Conservation (phyloP, 2,113 vertebrate genomes). For the Rhabdomys dilectus region DNA sequence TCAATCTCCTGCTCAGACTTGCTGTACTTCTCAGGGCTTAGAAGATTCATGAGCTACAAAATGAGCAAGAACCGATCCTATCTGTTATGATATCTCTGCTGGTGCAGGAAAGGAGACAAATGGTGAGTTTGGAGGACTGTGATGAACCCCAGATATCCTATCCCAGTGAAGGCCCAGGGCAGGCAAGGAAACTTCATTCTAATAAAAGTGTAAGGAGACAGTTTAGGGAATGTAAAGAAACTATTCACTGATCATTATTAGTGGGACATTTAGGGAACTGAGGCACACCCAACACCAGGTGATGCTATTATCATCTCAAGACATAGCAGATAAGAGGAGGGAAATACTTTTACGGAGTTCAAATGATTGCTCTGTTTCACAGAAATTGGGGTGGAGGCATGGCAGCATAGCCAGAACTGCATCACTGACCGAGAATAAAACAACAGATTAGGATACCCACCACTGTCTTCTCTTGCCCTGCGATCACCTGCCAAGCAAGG, state of each 20-base stretch:
- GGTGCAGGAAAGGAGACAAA: slow-evolving; percentile 73
- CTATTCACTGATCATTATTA: not conserved
- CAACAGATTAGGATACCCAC: not conserved
- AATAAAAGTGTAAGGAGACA: not conserved
- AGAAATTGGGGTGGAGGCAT: not conserved
- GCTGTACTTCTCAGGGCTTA: slow-evolving; percentile 69
- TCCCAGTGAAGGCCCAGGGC: slow-evolving; percentile 23
- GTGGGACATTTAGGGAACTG: not conserved
- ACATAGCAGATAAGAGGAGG: not conserved
- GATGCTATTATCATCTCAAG: not conserved
- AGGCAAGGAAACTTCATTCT: slow-evolving; percentile 19
- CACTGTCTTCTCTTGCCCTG: not conserved
- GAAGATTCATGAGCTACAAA: slow-evolving; percentile 65
- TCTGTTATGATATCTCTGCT: slow-evolving; percentile 71
- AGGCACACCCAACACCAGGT: not conserved
- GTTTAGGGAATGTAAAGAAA: not conserved
- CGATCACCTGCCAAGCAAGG: not conserved
- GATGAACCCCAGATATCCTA: slow-evolving; percentile 73
- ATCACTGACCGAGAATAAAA: not conserved
- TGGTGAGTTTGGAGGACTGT: slow-evolving; percentile 57
- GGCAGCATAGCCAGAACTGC: not conserved
- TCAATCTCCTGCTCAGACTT: slow-evolving; percentile 44
- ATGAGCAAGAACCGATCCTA: slow-evolving; percentile 72
- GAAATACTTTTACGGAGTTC: not conserved
- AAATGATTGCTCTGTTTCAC: not conserved